Conservation (phyloP, 2,888 invertebrate genomes). For the Scaptodrosophila latifasciaeformis region DNA sequence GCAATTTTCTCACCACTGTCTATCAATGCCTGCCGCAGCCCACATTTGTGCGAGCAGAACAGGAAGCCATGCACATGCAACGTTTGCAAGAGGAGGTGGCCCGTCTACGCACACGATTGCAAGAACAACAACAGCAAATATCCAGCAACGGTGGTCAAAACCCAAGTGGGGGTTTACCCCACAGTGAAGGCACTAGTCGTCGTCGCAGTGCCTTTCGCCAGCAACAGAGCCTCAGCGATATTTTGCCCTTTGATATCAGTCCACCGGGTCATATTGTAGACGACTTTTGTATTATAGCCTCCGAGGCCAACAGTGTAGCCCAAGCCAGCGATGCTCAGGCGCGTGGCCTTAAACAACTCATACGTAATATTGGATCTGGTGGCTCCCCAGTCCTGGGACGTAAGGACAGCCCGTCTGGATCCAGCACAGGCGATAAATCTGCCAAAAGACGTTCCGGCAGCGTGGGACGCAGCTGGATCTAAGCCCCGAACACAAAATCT, state of each 20-base stretch:
- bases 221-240: conserved; percentile 78
- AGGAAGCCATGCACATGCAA: conserved; percentile 86
- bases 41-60: conserved; percentile 88
- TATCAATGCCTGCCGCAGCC: conserved; percentile 92
- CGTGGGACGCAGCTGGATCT: conserved; percentile 73
- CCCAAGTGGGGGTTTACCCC: neutral
- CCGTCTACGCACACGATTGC: conserved; percentile 78
- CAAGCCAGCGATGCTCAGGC: conserved; percentile 78
- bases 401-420: conserved; percentile 75
- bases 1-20: conserved; percentile 94
- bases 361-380: conserved; percentile 86
- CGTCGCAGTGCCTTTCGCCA: conserved; percentile 73
- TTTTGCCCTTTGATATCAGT: conserved; percentile 81
- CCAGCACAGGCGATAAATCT: conserved; percentile 45
- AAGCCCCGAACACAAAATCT: conserved; percentile 13
- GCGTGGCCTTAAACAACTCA: conserved; percentile 85
- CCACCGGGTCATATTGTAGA: conserved; percentile 89
- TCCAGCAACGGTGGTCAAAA: conserved; percentile 10
- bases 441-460: conserved; percentile 73
- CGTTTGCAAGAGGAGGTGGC: conserved; percentile 90
- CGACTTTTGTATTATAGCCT: conserved; percentile 92
- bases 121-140: conserved; percentile 55
- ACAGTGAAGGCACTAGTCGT: conserved; percentile 33
- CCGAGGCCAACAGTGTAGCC: conserved; percentile 78
- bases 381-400: conserved; percentile 88